Base-by-base conservation (phyloP, 2,888 invertebrate genomes). In the Scaptomyza flava region DNA sequence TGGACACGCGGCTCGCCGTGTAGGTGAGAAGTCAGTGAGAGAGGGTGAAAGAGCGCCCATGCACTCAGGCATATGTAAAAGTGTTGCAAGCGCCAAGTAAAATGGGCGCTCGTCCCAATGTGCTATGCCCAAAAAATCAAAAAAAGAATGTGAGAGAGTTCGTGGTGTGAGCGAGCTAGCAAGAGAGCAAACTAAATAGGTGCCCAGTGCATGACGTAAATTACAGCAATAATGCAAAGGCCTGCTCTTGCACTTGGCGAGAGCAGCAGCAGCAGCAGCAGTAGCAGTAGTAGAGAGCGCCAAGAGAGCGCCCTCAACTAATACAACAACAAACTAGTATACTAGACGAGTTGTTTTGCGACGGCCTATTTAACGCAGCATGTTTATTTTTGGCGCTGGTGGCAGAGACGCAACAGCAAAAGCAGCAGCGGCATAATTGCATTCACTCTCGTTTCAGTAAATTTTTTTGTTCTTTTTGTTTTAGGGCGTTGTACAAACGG, bases 221-320 rank as follows among this genome's bases (percentile, higher is more conserved):
- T 68, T 76, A 71, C 76, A 71, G 54, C 65, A 59, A 63, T 63
- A 45, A 42, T 69, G 50, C 57, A 23, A 43, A 76, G 33, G 53
- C 60, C 64, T 81, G 88, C 88, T 87, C 89, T 83, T 89, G 89
- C 83, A 89, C 83, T 89, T 89, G 89, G 79, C 27, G 60, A 61
- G 47, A 77, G 70, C 46, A 47, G 46, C 46, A 47, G 46, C 30
- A 27, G 17, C 30, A 42, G 42, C 46, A 47, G 46, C 30, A 27
- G 17, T 20, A 42, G 42, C 46, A 20, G 31, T 43, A 31, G 38
- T 23, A 68, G 33, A 48, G 69, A 50, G 38, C 14, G 41, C 23
- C 12, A 30, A 30, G 51, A 70, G 66, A 61, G 62, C 71, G 7
- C 14, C 43, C n/a, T 47, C 68, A 53, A 50, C 57, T 52, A 14